A percentile compares a stretch with the other conserved stretches of the same genome.
Conservation (phyloP, 1,140 invertebrate species). For the Bombus breviceps region DNA sequence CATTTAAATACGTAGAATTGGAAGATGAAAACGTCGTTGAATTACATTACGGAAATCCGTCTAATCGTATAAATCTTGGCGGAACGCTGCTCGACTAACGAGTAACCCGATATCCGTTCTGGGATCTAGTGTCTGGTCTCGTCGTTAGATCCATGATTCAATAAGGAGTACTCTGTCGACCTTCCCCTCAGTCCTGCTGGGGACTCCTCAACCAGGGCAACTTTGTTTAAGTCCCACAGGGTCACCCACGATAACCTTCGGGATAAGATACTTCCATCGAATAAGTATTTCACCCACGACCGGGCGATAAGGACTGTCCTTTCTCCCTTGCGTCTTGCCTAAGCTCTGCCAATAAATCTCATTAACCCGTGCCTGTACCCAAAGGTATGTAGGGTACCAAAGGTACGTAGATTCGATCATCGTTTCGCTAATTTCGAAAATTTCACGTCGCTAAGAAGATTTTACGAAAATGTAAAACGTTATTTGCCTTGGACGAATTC, state of each 20-base stretch:
- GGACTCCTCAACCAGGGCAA: conserved; percentile 35
- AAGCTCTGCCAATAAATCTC: conserved; percentile 60
- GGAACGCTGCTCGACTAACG: conserved; percentile 58
- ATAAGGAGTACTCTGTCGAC: conserved; percentile 63
- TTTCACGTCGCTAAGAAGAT: not conserved
- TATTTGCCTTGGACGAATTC: not conserved
- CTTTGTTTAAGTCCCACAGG: conserved; percentile 70
- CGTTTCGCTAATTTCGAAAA: conserved; percentile 4
- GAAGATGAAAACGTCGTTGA: conserved; percentile 19
- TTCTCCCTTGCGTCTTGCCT: conserved; percentile 49
- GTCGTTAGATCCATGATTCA: conserved; percentile 71
- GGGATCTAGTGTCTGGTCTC: conserved; percentile 68
- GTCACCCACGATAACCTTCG: conserved; percentile 68
- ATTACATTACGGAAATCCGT: conserved; percentile 55
- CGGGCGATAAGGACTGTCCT: conserved; percentile 56
- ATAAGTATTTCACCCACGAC: conserved; percentile 69
- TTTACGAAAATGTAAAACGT: not conserved
- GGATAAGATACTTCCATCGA: conserved; percentile 66
- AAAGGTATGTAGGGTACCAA: too few relatives aligned
- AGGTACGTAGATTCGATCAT: not conserved
- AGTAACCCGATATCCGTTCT: conserved; percentile 67
- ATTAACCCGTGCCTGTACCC: conserved; percentile 39
- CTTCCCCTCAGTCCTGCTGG: conserved; percentile 7
- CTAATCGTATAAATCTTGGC: conserved; percentile 68
- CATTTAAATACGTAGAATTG: not conserved